Percentiles rank a stretch among this genome's conserved stretches.
These are phyloP conservation scores for Takifugu bimaculatus DNA, from an alignment of 2,113 vertebrate species.

Conservation along the genomic window DNA sequence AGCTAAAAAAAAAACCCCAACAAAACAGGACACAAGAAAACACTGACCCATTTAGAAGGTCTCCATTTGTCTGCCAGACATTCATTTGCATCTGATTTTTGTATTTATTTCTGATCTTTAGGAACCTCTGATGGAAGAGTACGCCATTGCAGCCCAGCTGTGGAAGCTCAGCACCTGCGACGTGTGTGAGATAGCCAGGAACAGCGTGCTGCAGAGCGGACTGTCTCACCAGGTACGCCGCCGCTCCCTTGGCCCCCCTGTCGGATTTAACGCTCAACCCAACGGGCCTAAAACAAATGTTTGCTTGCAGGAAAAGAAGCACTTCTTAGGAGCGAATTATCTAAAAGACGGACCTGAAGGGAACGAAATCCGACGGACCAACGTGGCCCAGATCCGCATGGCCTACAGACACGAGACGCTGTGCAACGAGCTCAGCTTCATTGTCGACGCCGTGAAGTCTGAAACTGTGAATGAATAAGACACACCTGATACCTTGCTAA, in stretches of 20 bases:
- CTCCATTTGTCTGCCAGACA: too few species aligned
- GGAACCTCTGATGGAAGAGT: conserved; percentile 96
- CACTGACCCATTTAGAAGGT: background rate
- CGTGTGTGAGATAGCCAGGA: conserved; percentile 90
- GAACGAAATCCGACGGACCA: conserved; percentile 89
- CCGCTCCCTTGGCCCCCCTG: fast-evolving
- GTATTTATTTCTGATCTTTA: conserved; percentile 43
- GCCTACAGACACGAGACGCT: conserved; percentile 89
- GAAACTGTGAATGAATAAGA: conserved; percentile 65
- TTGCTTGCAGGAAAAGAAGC: conserved; percentile 82
- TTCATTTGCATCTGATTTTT: too few species aligned
- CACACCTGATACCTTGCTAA: background rate
- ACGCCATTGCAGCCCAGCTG: conserved; percentile 93
- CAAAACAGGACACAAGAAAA: background rate
- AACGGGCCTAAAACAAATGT: background rate
- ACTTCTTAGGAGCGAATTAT: conserved; percentile 85
- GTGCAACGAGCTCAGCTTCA: conserved; percentile 90
- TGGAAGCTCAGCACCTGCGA: conserved; percentile 96
- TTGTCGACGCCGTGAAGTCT: conserved; percentile 86
- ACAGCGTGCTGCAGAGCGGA: conserved; percentile 90
- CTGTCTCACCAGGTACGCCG: conserved; percentile 81
- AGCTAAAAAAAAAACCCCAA: too few species aligned
- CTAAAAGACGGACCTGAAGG: conserved; percentile 88
- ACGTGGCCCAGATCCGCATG: conserved; percentile 94
- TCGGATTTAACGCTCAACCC: too few species aligned